Percentiles rank a stretch among this genome's conserved stretches.
Conservation (phyloP, 2,113 vertebrate genomes). For the Pogonocichla stellata region DNA sequence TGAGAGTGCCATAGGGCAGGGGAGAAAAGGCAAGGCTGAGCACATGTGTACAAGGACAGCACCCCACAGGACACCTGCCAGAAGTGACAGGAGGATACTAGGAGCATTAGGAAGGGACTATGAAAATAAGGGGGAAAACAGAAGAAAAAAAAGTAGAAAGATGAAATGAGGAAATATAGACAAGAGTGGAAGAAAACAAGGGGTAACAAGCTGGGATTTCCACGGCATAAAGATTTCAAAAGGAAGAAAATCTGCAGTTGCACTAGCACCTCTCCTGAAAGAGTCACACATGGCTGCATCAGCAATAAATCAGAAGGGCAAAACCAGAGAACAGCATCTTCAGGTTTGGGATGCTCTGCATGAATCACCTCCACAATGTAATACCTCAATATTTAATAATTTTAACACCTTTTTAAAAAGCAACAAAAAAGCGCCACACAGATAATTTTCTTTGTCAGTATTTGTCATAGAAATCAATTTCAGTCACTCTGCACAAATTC, state of each 20-base stretch:
- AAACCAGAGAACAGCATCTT: background rate
- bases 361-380: background rate
- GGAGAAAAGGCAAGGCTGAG: background rate
- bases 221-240: background rate
- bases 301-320: background rate
- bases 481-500: background rate
- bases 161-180: background rate
- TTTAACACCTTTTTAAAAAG: background rate
- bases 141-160: background rate
- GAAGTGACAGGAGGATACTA: background rate
- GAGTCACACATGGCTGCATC: background rate
- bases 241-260: background rate
- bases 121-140: background rate
- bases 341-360: background rate
- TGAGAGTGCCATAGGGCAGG: background rate
- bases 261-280: background rate
- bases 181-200: background rate
- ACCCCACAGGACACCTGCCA: background rate
- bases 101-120: background rate
- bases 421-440: background rate
- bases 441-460: background rate
- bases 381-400: background rate
- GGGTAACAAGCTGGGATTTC: background rate
- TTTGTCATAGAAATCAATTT: background rate
- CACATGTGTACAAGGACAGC: fast-evolving